Base-by-base conservation (phyloP, 2,888 invertebrate species). In the Drosophila pseudotakahashii region DNA sequence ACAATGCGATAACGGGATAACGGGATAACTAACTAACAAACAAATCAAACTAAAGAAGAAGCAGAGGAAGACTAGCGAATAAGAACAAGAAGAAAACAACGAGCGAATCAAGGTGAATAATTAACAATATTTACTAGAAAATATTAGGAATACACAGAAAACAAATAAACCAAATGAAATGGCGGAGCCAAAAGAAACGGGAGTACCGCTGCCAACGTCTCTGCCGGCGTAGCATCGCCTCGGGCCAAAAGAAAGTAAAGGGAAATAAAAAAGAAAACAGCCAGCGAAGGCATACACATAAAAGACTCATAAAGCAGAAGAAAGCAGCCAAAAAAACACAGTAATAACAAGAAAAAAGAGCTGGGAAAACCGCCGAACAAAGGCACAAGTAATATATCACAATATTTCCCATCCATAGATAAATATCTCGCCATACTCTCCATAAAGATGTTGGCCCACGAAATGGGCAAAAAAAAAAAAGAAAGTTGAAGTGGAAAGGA, bases 1-100 rank as follows among this genome's bases (percentile, higher is more conserved):
- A 57, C 53, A 69, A 62, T 55, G 57, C 66, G 72, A 61, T 51
- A 72, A 69, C 48, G 75, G 60, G 72, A 61, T 51, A 72, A 69
- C 48, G 75, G 60, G 36, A 62, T 30, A 61, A 62, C 36, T 41
- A 48, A n/a, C n/a, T 41, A 48, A 58, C 55, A 58, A 60, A 50
- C 42, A 50, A 45, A 41, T 54, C 30, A 58, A 62, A 62, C 26
- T 11, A 51, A n/a, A n/a, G 9, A 52, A 62, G 62, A 26, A 34
- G 39, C 14, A 23, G 63, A n/a, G 7, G 19, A 26, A 14, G 62
- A 13, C 37, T 19, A 42, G 42, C 42, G 11, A 42, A 19, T 11
- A 11, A 34, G 45, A n/a, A 14, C 14, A 14, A 23, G 45, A 10
- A 16, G 44, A 34, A 26, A 71, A 45, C 58, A 72, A 37, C 16